phyloP scores from a whole-genome alignment of 2,888 invertebrate species.

The Aphidius colemani region DNA sequence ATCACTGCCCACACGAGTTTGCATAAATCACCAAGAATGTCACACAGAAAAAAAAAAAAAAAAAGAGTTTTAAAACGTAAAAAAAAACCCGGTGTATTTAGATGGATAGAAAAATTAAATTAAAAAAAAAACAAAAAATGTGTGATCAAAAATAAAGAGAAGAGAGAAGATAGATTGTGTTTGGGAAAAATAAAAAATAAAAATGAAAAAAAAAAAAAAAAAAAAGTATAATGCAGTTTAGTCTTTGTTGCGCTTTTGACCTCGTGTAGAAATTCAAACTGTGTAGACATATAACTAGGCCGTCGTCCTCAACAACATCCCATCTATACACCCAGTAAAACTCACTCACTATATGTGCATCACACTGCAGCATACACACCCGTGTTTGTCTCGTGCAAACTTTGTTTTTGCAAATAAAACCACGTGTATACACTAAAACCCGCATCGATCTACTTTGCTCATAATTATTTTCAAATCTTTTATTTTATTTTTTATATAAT shows the following conservation, averaged over 20 bases:
- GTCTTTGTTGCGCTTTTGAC: slow-evolving; percentile 56
- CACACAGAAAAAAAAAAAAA: too few relatives aligned
- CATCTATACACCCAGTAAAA: too few relatives aligned
- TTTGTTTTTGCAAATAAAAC: slow-evolving; percentile 58
- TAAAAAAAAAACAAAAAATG: neutral
- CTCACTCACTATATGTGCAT: neutral
- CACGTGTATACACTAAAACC: slow-evolving; percentile 42
- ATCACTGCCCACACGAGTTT: too few relatives aligned
- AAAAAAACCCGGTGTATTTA: too few relatives aligned
- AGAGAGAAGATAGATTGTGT: neutral
- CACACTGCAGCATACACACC: slow-evolving; percentile 30
- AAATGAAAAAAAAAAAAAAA: neutral
- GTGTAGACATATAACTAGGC: slow-evolving; percentile 39
- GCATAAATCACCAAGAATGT: too few relatives aligned
- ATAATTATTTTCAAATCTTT: neutral
- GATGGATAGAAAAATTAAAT: too few relatives aligned
- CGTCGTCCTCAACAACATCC: slow-evolving; percentile 36
- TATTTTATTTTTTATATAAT: slow-evolving; percentile 19
- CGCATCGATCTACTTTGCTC: too few relatives aligned
- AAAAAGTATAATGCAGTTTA: slow-evolving; percentile 27
- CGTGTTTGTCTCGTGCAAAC: slow-evolving; percentile 57
- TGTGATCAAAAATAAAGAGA: slow-evolving; percentile 12
- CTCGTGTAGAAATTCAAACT: slow-evolving; percentile 36
- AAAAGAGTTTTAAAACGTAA: too few relatives aligned
- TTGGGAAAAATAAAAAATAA: too few relatives aligned